Percentiles rank a stretch among this genome's conserved stretches.
Conservation (phyloP, 2,113 vertebrate species). For the Chloropsis cyanopogon region DNA sequence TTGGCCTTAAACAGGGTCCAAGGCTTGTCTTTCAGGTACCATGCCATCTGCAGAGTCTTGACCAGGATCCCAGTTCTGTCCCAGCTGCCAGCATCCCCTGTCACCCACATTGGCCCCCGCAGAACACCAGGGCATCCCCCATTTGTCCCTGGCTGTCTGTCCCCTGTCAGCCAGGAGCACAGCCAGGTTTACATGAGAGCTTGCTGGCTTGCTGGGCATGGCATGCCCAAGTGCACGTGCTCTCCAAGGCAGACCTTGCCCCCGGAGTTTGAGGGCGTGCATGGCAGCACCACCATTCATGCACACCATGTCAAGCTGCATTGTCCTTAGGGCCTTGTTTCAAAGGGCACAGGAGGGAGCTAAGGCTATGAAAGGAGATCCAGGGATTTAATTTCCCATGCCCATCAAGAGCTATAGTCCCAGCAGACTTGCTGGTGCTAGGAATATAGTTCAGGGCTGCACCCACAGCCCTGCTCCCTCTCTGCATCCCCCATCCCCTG, state of each 20-base stretch:
- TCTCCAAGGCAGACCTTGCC: not conserved
- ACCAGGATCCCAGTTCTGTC: rapidly evolving
- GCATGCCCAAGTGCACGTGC: not conserved
- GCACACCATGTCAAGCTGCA: not conserved
- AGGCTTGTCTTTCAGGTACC: not conserved
- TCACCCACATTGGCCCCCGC: rapidly evolving
- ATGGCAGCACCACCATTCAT: rapidly evolving
- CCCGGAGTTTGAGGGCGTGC: not conserved
- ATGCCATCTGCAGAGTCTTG: not conserved
- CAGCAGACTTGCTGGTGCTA: rapidly evolving
- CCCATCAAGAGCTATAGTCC: not conserved
- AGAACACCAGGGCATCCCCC: rapidly evolving
- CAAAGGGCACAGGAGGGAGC: rapidly evolving
- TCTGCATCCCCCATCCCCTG: not conserved
- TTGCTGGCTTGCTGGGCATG: not conserved
- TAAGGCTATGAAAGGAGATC: not conserved
- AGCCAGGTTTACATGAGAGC: not conserved
- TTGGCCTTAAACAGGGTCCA: not conserved
- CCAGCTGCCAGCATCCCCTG: not conserved
- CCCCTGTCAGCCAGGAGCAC: not conserved
- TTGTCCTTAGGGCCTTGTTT: not conserved
- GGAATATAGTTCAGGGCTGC: not conserved
- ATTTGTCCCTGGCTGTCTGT: too few relatives aligned
- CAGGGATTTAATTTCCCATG: not conserved
- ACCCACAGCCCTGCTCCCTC: not conserved